Evolutionary conservation across 2,797 vertebrate genomes (phyloP), one percentile per base, ranked within the genome.

Genomic region (Siniperca obscura): DNA sequence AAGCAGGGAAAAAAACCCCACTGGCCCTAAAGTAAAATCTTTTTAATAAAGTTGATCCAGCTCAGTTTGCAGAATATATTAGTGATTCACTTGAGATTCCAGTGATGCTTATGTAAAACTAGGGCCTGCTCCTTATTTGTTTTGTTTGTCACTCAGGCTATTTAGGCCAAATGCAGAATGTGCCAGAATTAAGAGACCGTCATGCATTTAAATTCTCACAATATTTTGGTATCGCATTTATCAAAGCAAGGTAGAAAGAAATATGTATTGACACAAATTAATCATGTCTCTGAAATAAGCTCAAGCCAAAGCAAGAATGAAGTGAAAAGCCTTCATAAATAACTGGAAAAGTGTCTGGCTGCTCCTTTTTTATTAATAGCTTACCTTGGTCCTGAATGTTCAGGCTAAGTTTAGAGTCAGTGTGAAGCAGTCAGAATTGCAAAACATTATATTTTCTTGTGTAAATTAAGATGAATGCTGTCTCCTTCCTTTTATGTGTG

Each of bases 381-480:
- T 40, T 55, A 46, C 34, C 7, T 44, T 55, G 16, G 21, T 69
- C 50, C 27, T 3, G 25, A 64, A 42, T 75, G 66, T 83, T 78
- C 3, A 78, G 38, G 9, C 7, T 21, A 13, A 22, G 27, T 50
- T 78, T 34, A 53, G 68, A 53, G 57, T 55, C 64, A 53, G 57
- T 55, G 7, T 75, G 71, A 75, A 21, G 57, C 30, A 21, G n/a
- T 80, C 42, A 13, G n/a, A 80, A 62, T 57, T 60, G 10, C 73
- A 82, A 70, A 67, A 44, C 68, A 17, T 9, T 64, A 27, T 25
- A 66, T 74, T 78, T 83, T 73, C 19, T 62, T 80, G 12, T 74
- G 57, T 66, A 65, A 77, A 79, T 55, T 5, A 52, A 59, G 6
- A 55, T 14, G 17, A 65, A 62, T 53, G 19, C 40, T 9, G 40